These are phyloP conservation scores for Circaetus cinerascens DNA, from an alignment of 2,113 vertebrate genomes.

Conservation along the genomic window DNA sequence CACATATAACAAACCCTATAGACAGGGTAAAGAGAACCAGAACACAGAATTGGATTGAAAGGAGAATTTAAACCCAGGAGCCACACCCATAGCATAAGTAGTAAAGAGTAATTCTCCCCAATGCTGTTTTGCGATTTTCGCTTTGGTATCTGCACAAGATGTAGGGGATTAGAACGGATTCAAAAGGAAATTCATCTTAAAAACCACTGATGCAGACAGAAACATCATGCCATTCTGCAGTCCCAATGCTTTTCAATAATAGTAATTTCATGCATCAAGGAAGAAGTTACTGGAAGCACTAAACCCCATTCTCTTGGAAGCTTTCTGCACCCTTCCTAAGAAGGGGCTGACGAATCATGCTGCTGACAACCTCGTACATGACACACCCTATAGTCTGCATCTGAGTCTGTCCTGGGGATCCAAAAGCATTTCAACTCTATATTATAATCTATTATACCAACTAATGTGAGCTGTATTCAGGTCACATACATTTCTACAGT, in stretches of 20 bases:
- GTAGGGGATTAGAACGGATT: background rate
- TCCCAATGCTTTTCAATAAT: background rate
- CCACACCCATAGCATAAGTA: background rate
- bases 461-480: background rate
- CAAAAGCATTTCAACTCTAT: background rate
- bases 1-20: background rate
- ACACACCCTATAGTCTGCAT: background rate
- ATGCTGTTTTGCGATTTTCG: background rate
- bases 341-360: background rate
- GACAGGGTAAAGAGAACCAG: background rate
- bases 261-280: background rate
- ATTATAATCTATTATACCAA: background rate
- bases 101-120: background rate
- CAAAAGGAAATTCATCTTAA: background rate
- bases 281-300: conserved; percentile 46
- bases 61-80: background rate
- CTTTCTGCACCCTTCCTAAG: background rate
- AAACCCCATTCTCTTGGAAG: background rate
- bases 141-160: background rate
- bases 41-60: background rate
- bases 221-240: background rate
- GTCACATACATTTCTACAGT: background rate
- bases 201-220: background rate
- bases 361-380: background rate
- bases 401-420: background rate